Percentiles rank a stretch among this genome's conserved stretches.
phyloP scores from a whole-genome alignment of 2,113 vertebrate species.

The Saccopteryx leptura region DNA sequence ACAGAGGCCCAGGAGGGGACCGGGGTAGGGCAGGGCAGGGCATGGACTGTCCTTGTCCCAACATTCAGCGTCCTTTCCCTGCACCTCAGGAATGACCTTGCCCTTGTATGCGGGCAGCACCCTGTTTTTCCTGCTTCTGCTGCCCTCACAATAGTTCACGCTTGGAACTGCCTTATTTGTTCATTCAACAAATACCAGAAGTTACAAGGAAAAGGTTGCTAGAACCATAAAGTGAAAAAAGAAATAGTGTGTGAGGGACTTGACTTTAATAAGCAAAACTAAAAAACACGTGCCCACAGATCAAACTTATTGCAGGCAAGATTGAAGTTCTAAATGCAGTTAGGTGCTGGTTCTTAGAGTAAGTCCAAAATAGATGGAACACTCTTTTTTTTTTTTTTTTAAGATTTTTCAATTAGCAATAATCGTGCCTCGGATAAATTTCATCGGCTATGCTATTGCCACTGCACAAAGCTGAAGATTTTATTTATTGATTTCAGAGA shows the following conservation, averaged over 20 bases:
- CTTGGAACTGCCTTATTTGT: conserved; percentile 6
- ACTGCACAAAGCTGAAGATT: too few species aligned
- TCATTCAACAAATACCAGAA: conserved; percentile 51
- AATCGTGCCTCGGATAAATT: too few species aligned
- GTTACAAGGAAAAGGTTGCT: conserved; percentile 13
- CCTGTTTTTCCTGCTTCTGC: background rate
- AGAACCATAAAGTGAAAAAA: background rate
- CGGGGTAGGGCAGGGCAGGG: background rate
- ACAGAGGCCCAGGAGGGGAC: background rate
- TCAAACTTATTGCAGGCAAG: background rate
- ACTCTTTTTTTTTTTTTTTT: background rate
- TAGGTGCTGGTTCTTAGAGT: too few species aligned
- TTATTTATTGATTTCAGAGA: too few species aligned
- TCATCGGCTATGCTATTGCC: too few species aligned
- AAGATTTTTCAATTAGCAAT: too few species aligned
- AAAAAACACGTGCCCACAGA: background rate
- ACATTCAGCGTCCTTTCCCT: background rate
- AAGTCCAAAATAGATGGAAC: background rate
- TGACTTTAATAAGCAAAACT: conserved; percentile 20
- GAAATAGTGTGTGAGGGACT: background rate
- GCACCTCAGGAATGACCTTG: background rate
- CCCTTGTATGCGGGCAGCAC: background rate
- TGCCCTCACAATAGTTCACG: background rate
- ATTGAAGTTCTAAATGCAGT: background rate
- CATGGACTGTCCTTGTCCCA: background rate